Evolutionary conservation across 2,888 invertebrate genomes (phyloP).

Genomic region (Gastrophysa polygoni): DNA sequence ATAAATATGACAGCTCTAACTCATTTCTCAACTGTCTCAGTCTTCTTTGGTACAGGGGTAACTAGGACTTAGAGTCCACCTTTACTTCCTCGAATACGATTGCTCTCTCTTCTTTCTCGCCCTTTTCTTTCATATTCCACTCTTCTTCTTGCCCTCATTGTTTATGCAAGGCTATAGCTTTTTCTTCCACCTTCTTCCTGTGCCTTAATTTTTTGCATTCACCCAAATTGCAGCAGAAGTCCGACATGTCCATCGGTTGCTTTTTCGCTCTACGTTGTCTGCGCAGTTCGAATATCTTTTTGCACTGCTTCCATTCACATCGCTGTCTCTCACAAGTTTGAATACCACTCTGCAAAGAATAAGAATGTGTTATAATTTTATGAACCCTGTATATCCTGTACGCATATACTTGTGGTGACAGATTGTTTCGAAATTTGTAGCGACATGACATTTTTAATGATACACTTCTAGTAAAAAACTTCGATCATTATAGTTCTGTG

Average conservation of each 20-base stretch:
- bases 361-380: conserved; percentile 1
- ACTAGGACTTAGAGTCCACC: conserved; percentile 51
- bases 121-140: too few relatives aligned
- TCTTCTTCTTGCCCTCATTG: conserved; percentile 16
- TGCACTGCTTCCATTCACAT: conserved; percentile 77
- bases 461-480: too few relatives aligned
- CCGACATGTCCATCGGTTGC: conserved; percentile 58
- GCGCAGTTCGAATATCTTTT: conserved; percentile 57
- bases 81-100: conserved; percentile 18
- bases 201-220: conserved; percentile 48
- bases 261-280: conserved; percentile 47
- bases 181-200: conserved; percentile 40
- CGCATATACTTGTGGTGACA: neutral
- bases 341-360: conserved; percentile 72
- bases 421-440: too few relatives aligned
- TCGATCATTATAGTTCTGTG: too few relatives aligned
- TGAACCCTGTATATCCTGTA: too few relatives aligned
- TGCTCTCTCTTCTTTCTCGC: neutral
- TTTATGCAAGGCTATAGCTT: conserved; percentile 14
- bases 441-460: too few relatives aligned
- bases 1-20: conserved; percentile 52
- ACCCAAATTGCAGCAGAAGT: conserved; percentile 53
- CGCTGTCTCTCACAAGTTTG: conserved; percentile 80
- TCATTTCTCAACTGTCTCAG: conserved; percentile 57
- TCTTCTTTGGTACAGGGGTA: conserved; percentile 66